These are phyloP conservation scores for Catharus minimus DNA, from an alignment of 2,113 vertebrate genomes.

Conservation along the genomic window DNA sequence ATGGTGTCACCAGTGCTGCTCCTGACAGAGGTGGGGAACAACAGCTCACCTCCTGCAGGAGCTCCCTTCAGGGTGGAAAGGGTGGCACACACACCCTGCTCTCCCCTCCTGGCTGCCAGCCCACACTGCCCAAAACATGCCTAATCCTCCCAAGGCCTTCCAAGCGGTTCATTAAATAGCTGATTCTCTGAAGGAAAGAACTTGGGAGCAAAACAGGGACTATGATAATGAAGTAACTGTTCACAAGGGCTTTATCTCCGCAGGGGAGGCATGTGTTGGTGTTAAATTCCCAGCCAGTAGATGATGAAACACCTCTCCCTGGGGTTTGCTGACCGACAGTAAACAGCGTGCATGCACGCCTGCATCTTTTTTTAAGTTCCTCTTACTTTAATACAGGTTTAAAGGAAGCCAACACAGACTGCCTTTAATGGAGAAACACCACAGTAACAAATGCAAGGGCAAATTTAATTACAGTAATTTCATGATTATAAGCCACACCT, in stretches of 20 bases:
- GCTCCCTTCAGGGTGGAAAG: neutral
- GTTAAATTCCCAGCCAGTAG: slow-evolving; percentile 16
- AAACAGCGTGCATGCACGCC: accelerated
- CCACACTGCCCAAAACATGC: neutral
- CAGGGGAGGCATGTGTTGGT: slow-evolving; percentile 20
- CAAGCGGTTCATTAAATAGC: neutral
- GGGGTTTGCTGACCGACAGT: neutral
- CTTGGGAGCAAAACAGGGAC: slow-evolving; percentile 9
- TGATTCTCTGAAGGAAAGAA: neutral
- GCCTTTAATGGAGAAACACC: neutral
- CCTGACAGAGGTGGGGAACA: accelerated
- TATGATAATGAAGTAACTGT: slow-evolving; percentile 26
- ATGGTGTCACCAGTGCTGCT: accelerated
- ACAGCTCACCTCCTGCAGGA: neutral
- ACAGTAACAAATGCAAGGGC: neutral
- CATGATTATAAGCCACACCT: too few species aligned
- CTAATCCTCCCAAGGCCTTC: neutral
- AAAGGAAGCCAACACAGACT: neutral
- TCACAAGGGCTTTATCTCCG: slow-evolving; percentile 22
- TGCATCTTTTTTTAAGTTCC: neutral
- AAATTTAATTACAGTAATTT: neutral
- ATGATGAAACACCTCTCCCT: slow-evolving; percentile 41
- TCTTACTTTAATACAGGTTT: neutral
- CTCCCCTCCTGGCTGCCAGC: neutral
- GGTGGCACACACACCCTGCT: neutral